phyloP scores from a whole-genome alignment of 2,797 vertebrate species.

The Microcaecilia unicolor region DNA sequence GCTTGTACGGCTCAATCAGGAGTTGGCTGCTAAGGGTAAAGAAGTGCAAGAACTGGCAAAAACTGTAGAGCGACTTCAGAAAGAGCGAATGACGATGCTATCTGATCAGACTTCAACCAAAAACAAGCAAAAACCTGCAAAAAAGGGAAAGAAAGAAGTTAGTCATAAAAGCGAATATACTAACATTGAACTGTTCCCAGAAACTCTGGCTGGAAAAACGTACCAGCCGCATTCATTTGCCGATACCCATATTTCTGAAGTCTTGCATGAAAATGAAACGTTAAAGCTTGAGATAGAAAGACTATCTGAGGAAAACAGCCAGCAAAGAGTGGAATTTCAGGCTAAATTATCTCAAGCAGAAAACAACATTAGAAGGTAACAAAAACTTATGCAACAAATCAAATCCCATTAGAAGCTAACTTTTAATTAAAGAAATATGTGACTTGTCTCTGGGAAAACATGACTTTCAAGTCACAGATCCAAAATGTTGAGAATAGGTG shows the following conservation, averaged over 20 bases:
- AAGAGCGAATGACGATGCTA: conserved; percentile 66
- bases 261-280: conserved; percentile 71
- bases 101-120: conserved; percentile 31
- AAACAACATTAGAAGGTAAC: conserved; percentile 63
- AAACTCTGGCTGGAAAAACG: conserved; percentile 50
- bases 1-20: conserved; percentile 69
- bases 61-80: conserved; percentile 79
- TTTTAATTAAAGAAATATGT: no score
- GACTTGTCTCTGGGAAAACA: no score
- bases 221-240: conserved; percentile 66
- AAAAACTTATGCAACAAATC: no score
- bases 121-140: conserved; percentile 18
- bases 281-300: conserved; percentile 57
- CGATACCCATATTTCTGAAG: conserved; percentile 60
- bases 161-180: conserved; percentile 12
- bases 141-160: conserved; percentile 19
- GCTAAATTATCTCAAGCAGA: conserved; percentile 38
- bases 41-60: conserved; percentile 75
- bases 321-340: conserved; percentile 54
- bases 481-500: no score
- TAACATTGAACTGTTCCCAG: conserved; percentile 30
- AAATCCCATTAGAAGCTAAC: no score
- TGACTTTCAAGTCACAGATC: no score
- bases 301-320: conserved; percentile 51
- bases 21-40: conserved; percentile 66